Evolutionary conservation across 1,140 invertebrate species (phyloP), one percentile per base, ranked within the genome.

Genomic region (Streblospio benedicti): DNA sequence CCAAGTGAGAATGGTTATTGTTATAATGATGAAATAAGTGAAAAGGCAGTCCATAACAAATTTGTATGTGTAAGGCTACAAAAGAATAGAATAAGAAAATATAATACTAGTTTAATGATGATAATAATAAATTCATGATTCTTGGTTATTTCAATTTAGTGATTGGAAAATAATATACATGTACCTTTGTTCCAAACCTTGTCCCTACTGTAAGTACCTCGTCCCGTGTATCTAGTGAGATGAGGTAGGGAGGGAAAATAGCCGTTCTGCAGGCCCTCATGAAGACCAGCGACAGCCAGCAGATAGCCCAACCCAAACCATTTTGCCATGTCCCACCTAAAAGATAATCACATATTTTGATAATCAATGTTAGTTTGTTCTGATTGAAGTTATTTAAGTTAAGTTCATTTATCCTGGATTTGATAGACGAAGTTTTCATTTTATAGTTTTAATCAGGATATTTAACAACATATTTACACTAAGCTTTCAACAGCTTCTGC

Each of bases 221-320:
- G 3, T 23, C 20, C 12, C 55, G 30, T 9, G 35, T 44, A 23
- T 57, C 55, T 16, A 28, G 2, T 0, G 3, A 20, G 38, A 43
- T 27, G 41, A 57, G 38, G 55, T 44, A 57, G 5, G 55, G 55
- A 23, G 55, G 55, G 16, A 57, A 57, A 38, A 57, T 38, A 31
- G 47, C 12, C 38, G 55, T 20, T 2, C 55, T 35, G n/a, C 33
- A 44, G 35, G 16, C 20, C 18, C 35, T 43, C 16, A 57, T 4
- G 20, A 57, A 18, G 3, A 28, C 4, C 14, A 57, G 55, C 3
- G 31, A 27, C 3, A 43, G n/a, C 23, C 47, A 44, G 20, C 55
- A 44, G 38, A 57, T 25, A 25, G 23, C 35, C 30, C 43, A 30
- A 23, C 41, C 55, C 23, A 57, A 20, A 30, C 18, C 50, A n/a